Evolutionary conservation across 2,113 vertebrate genomes (phyloP), one percentile per base, ranked within the genome.

Genomic region (Poecile atricapillus): DNA sequence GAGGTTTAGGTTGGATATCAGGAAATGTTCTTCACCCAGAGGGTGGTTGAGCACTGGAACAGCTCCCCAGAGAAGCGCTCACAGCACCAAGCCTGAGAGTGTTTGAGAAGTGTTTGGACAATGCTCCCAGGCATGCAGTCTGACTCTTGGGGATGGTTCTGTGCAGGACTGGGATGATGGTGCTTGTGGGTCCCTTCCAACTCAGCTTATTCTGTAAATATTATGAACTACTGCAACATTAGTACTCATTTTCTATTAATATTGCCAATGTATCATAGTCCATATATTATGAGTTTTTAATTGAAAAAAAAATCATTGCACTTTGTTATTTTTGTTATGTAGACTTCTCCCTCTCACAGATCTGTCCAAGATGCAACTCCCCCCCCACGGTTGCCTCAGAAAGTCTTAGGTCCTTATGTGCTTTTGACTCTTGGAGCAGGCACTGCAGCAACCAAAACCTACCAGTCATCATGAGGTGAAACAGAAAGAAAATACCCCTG

Each of bases 371-470:
- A 33, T 18, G 31, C 20, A 53, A 15, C 23, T 94, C 21, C 11
- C 82, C 9, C 7, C 7, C 18, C 2, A 3, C 2, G 6, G 18
- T 11, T 4, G 2, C 27, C n/a, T 35, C 44, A 60, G 35, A 5
- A 46, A 78, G 10, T 20, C 14, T 63, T 62, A 50, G 20, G 12
- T 69, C 30, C 49, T 43, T 56, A 13, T 14, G 16, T 0, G 0
- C 15, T 78, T 87, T 70, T 59, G 52, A 68, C 30, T n/a, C 43
- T 78, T 73, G 55, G 27, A 64, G 41, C 49, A 73, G 41, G 35
- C 30, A 14, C 31, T 78, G 43, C 0, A 0, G 27, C 18, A 83
- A 31, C 19, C 25, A 33, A 87, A 82, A 25, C 13, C 31, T 33
- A 67, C 25, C 15, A 30, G 3, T 62, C 43, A 65, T 22, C 0